Base-by-base conservation (phyloP, 2,797 vertebrate species). In the Momotus momota region DNA sequence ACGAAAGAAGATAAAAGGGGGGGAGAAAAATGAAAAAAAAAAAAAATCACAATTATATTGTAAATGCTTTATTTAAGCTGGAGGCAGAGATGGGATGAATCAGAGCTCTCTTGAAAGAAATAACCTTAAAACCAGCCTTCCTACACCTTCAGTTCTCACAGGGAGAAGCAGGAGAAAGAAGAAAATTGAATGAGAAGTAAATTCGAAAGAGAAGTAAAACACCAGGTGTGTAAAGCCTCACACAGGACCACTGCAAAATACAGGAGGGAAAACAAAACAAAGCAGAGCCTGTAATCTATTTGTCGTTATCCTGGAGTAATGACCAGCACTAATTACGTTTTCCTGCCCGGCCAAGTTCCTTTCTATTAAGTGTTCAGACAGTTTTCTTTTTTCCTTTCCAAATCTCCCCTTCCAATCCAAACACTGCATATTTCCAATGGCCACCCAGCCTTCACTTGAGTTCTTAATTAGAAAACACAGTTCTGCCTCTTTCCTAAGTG, bases 391-490 rank as follows among this genome's bases (percentile, higher is more conserved):
- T 69, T 54, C 17, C 48, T 72, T 77, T 75, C 27, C 71, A 67
- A 22, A 61, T 41, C 18, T 45, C 35, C 29, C 16, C 25, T 93
- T 73, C 88, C 64, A 82, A 40, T 38, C 40, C 57, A 77, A 91
- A 55, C n/a, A 51, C 31, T 27, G 12, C 7, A 5, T 74, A 78
- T 49, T 93, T 89, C 60, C 86, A 64, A 75, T 1, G 3, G 35
- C n/a, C 49, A 88, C 26, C 66, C 5, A 55, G 73, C 26, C 25
- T 87, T 91, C 87, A 92, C 14, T 81, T 94, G 82, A 90, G 41
- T 65, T 93, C 75, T 86, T 90, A 88, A 96, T 90, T 81, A 90
- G 72, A 94, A 96, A 81, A 90, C 61, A 93, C n/a, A 93, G 78
- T 62, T 93, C 49, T 93, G 81, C 41, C 88, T 88, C 45, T 46